Conservation (phyloP, 2,113 vertebrate genomes). For the Opisthocomus hoazin region DNA sequence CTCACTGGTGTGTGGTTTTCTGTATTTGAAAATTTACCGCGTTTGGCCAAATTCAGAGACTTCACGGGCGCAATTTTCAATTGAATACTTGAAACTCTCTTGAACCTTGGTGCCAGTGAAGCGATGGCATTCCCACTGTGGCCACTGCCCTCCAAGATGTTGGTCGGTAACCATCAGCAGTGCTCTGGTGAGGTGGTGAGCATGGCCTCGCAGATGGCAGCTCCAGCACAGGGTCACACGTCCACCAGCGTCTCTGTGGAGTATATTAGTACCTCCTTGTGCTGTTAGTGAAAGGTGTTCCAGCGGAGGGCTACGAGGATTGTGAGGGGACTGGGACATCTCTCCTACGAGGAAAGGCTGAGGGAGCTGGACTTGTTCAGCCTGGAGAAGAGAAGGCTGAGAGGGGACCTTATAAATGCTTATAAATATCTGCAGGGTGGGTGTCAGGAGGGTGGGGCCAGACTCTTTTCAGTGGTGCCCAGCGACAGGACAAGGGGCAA, state of each 20-base stretch:
- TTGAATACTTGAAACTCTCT: neutral
- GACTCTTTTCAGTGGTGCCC: no score
- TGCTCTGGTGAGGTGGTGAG: neutral
- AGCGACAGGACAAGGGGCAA: no score
- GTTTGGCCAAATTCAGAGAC: neutral
- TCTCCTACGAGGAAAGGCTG: no score
- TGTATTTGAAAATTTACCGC: fast-evolving
- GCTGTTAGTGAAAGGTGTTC: neutral
- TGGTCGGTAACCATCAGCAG: neutral
- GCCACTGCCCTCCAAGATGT: neutral
- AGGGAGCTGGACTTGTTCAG: no score
- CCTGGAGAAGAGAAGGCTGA: no score
- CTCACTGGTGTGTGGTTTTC: neutral
- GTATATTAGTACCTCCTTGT: neutral
- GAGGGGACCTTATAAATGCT: no score
- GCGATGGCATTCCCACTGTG: neutral
- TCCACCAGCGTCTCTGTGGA: neutral
- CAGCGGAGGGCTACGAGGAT: no score
- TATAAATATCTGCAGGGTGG: no score
- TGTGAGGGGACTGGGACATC: no score
- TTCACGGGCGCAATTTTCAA: neutral
- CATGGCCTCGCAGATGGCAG: neutral
- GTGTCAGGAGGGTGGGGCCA: no score
- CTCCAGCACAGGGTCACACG: neutral
- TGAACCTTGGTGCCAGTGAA: neutral